Evolutionary conservation across 2,888 invertebrate genomes (phyloP), one percentile per base, ranked within the genome.

Genomic region (Cryptus viduatorius): DNA sequence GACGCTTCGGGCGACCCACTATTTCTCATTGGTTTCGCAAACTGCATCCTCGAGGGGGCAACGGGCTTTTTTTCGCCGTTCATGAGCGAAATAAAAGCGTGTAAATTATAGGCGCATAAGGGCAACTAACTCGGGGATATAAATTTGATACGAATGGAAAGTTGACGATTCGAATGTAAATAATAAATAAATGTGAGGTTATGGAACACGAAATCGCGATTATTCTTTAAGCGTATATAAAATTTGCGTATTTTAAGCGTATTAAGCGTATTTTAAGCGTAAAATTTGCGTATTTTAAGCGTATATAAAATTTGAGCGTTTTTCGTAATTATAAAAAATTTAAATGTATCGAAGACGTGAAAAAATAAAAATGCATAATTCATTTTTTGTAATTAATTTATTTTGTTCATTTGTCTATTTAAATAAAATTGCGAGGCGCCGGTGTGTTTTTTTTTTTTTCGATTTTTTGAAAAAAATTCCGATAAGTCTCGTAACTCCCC

Each of bases 1-100:
- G 88, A 85, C 85, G 86, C 87, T 88, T 86, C 84, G 72, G 85
- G 90, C 88, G 86, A 88, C 81, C 87, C 87, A 84, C 87, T 88
- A 89, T 88, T 89, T 90, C 87, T 88, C 86, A 88, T 83, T 87
- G 79, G 73, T 59, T 37, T 61, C 61, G 37, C 77, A 65, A 88
- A 87, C 85, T 37, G 67, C 72, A 14, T 67, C 85, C 82, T 56
- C 73, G 73, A 85, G 83, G 19, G 56, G 19, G 56, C 1, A 24
- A 4, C 48, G 48, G 42, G 14, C 46, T 67, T 67, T 67, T 67
- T 71, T 59, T 83, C 64, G 44, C 14, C 44, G n/a, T 75, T 75
- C 83, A 65, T 76, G 76, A 50, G 53, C 64, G 64, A 24, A 78
- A 73, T 78, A 65, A 77, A 80, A 81, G 50, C 73, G 72, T 48